Conservation (phyloP, 2,113 vertebrate species). For the Protobothrops mucrosquamatus region DNA sequence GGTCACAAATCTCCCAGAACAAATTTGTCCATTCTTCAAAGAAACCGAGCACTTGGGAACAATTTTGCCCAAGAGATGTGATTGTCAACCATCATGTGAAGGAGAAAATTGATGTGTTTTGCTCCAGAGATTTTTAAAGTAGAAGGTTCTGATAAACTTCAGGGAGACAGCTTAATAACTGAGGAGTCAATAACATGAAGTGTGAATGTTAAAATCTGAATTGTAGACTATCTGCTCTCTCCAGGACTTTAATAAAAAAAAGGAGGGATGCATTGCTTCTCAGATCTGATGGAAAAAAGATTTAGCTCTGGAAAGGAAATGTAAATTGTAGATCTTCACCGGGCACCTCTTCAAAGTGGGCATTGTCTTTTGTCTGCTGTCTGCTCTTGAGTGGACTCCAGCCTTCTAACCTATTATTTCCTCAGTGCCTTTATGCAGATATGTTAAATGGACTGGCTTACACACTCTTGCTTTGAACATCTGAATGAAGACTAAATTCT, state of each 20-base stretch:
- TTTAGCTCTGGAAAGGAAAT: slow-evolving; percentile 38
- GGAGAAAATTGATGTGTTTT: slow-evolving; percentile 24
- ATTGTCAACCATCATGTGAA: slow-evolving; percentile 28
- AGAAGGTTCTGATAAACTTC: slow-evolving; percentile 35
- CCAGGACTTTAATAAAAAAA: slow-evolving; percentile 41
- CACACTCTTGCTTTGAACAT: not conserved
- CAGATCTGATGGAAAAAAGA: slow-evolving; percentile 20
- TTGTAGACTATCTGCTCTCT: slow-evolving; percentile 39
- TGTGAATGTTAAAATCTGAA: slow-evolving; percentile 40
- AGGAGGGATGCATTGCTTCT: slow-evolving; percentile 38
- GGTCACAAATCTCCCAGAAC: not conserved
- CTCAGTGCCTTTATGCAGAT: slow-evolving; percentile 34
- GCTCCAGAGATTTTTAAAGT: slow-evolving; percentile 23
- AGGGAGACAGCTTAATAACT: slow-evolving; percentile 55
- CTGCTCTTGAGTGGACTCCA: not conserved
- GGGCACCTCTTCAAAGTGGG: not conserved
- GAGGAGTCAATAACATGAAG: slow-evolving; percentile 41
- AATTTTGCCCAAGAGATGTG: slow-evolving; percentile 19
- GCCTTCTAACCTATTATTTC: slow-evolving; percentile 20
- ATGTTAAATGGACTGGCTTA: not conserved
- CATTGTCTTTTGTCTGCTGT: slow-evolving; percentile 15
- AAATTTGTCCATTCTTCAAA: not conserved
- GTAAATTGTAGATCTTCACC: slow-evolving; percentile 15
- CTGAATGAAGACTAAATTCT: not conserved
- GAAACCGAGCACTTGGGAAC: not conserved